Base-by-base conservation (phyloP, 2,888 invertebrate species). In the Leptogaster cylindrica region DNA sequence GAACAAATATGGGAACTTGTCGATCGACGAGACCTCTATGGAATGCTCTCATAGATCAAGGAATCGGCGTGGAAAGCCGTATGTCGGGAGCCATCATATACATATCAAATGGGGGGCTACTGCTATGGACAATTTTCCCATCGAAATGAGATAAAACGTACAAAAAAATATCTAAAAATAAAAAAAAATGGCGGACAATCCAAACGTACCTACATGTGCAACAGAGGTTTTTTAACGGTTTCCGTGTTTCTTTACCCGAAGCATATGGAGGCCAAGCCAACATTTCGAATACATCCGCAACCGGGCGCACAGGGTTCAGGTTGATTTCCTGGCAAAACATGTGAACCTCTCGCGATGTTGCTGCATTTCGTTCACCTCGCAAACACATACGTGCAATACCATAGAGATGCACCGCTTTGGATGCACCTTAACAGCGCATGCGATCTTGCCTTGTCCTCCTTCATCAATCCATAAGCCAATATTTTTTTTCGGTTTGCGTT, bases 261-360 rank as follows among this genome's bases (percentile, higher is more conserved):
- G 48, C 64, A 27, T 41, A n/a, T n/a, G n/a, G n/a, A n/a, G n/a
- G n/a, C 18, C 48, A 20, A 6, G 20, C 4, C 27, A 7, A 27
- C 6, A n/a, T 51, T 27, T 51, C 16, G 14, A 27, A 28, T 14
- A 63, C 39, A 63, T 63, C 63, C 63, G 63, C 31, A 46, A 28
- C 46, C 23, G 31, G 12, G 31, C 31, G 44, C 28, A 46, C 46
- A 63, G 46, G 48, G 46, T 46, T 64, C 48, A 64, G 64, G 48
- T 64, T 64, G 64, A 48, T 64, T 64, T 64, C 64, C 64, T 64
- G 64, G 58, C 25, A n/a, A 39, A 58, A 58, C 58, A 58, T 58
- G 58, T 58, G 58, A 58, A 58, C 58, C 23, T 14, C 58, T 58
- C 58, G 23, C 36, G 46, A 20, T 7, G 7, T 6, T 7, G 41